Percentiles rank a stretch among this genome's conserved stretches.
These are phyloP conservation scores for Entomobrya proxima DNA, from an alignment of 2,888 invertebrate genomes.

Conservation along the genomic window DNA sequence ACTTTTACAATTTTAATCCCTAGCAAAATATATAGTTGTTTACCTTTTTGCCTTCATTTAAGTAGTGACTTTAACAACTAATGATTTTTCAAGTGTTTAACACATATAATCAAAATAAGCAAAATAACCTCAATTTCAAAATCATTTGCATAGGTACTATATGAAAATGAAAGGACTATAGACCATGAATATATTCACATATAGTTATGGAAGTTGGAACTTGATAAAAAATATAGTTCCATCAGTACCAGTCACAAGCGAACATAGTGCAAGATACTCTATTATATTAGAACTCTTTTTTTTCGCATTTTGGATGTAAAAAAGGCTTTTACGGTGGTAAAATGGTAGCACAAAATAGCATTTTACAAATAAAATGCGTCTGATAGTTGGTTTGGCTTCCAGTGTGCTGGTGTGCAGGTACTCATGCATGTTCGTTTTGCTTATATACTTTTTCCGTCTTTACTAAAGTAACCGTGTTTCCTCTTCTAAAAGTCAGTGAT, in stretches of 20 bases:
- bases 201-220: too few species aligned
- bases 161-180: too few species aligned
- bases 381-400: not conserved
- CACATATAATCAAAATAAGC: too few species aligned
- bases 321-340: not conserved
- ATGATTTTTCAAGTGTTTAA: too few species aligned
- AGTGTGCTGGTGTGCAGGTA: not conserved
- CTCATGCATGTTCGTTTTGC: conserved; percentile 44
- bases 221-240: not conserved
- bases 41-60: too few species aligned
- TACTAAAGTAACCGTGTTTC: conserved; percentile 65
- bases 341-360: not conserved
- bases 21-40: too few species aligned
- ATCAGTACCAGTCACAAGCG: not conserved
- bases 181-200: too few species aligned
- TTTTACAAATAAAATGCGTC: not conserved
- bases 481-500: conserved; percentile 53
- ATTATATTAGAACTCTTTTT: not conserved
- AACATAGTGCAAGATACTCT: not conserved
- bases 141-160: not conserved
- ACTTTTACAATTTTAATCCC: too few species aligned
- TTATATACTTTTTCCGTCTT: conserved; percentile 59
- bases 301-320: not conserved
- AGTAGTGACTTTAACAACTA: too few species aligned
- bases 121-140: not conserved